Percentiles rank a stretch among this genome's conserved stretches.
These are phyloP conservation scores for Lepidochitona cinerea DNA, from an alignment of 2,888 invertebrate species.

Conservation along the genomic window DNA sequence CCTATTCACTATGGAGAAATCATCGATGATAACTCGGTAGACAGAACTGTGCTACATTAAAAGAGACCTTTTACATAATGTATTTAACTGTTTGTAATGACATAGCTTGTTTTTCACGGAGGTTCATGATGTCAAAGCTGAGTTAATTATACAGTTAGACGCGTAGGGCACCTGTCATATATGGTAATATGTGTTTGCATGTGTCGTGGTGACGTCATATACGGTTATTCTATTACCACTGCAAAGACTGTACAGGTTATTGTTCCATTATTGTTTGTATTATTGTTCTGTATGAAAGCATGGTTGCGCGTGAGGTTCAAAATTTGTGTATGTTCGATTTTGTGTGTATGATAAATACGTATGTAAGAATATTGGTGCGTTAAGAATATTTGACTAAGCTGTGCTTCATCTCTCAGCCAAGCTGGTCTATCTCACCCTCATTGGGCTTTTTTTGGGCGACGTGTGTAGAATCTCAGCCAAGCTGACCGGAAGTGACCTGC, in stretches of 20 bases:
- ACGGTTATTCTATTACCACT: neutral
- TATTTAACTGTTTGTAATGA: too few species aligned
- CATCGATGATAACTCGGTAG: too few species aligned
- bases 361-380: neutral
- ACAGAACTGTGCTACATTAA: too few species aligned
- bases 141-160: too few species aligned
- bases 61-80: too few species aligned
- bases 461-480: constrained; percentile 2
- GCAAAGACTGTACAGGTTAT: neutral
- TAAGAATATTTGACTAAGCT: neutral
- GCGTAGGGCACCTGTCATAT: too few species aligned
- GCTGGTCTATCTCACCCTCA: neutral
- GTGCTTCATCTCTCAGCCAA: neutral
- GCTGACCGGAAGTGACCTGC: constrained; percentile 6
- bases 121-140: too few species aligned
- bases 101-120: too few species aligned
- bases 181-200: too few species aligned
- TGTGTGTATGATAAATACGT: neutral
- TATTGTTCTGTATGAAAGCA: neutral
- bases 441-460: neutral
- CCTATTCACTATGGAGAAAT: too few species aligned
- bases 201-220: neutral
- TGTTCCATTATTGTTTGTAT: neutral
- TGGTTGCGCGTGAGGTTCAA: too few species aligned
- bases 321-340: too few species aligned